Conservation (phyloP, 2,888 invertebrate genomes). For the Trachelus tabidus region DNA sequence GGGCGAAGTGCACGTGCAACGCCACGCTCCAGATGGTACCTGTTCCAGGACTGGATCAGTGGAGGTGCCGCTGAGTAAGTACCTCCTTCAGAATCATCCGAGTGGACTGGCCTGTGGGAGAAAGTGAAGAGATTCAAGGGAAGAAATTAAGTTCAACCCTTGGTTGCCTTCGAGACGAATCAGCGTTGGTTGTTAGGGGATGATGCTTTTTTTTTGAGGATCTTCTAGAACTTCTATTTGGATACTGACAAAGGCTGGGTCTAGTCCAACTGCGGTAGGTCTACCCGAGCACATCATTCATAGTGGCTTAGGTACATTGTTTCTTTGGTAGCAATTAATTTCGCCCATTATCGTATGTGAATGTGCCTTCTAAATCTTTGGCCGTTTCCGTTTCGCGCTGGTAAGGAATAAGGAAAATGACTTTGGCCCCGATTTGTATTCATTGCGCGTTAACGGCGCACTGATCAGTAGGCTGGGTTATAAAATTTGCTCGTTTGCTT, state of each 20-base stretch:
- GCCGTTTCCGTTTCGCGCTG: background rate
- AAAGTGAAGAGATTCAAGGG: background rate
- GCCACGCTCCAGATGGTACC: background rate
- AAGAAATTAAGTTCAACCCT: background rate
- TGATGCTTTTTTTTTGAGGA: background rate
- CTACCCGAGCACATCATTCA: background rate
- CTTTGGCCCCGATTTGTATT: background rate
- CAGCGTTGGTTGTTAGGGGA: background rate
- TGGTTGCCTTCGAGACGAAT: background rate
- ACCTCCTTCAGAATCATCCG: background rate
- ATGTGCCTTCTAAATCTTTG: background rate
- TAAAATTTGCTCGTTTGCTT: background rate
- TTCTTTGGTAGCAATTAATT: background rate
- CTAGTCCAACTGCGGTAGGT: background rate
- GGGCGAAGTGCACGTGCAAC: background rate
- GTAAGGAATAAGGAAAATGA: background rate
- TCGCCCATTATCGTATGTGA: background rate
- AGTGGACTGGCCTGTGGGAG: background rate
- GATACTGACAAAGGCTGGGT: background rate
- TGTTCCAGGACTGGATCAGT: background rate
- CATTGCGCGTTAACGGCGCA: background rate
- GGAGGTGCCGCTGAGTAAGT: background rate
- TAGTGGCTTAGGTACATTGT: background rate
- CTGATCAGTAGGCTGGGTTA: background rate
- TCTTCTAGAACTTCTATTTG: background rate